phyloP scores from a whole-genome alignment of 2,113 vertebrate genomes.

The Microcebus murinus region DNA sequence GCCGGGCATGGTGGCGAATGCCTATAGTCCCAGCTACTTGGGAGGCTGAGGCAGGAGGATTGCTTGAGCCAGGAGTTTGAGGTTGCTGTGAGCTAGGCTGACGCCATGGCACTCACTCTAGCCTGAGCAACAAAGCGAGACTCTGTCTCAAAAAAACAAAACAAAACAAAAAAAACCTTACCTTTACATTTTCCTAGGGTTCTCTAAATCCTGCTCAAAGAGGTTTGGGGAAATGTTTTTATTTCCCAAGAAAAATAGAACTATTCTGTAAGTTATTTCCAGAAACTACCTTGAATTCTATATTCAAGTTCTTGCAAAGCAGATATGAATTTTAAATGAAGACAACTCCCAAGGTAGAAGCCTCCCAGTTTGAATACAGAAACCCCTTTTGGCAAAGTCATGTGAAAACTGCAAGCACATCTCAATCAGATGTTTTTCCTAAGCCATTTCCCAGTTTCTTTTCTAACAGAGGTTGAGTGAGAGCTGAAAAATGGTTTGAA shows the following conservation, averaged over 20 bases:
- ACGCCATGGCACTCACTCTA: too few species aligned
- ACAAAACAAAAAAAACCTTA: not conserved
- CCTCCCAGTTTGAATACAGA: not conserved
- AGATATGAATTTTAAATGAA: not conserved
- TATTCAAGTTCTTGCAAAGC: not conserved
- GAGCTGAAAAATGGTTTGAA: slow-evolving; percentile 60
- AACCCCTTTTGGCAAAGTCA: slow-evolving; percentile 40
- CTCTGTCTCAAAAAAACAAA: too few species aligned
- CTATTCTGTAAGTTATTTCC: not conserved
- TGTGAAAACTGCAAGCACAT: slow-evolving; percentile 7
- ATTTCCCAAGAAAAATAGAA: slow-evolving; percentile 27
- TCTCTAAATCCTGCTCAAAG: not conserved
- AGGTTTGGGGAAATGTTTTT: not conserved
- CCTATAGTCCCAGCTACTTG: too few species aligned
- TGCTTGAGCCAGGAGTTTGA: too few species aligned
- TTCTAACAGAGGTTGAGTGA: slow-evolving; percentile 47
- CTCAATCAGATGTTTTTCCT: slow-evolving; percentile 37
- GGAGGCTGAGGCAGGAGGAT: too few species aligned
- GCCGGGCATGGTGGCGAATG: too few species aligned
- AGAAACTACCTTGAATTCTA: not conserved
- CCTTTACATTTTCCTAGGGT: not conserved
- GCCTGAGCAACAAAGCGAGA: too few species aligned
- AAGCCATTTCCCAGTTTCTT: not conserved
- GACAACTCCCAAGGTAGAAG: not conserved
- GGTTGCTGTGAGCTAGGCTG: too few species aligned